Evolutionary conservation across 1,140 invertebrate species (phyloP).

Genomic region (Heliconius hermathena): DNA sequence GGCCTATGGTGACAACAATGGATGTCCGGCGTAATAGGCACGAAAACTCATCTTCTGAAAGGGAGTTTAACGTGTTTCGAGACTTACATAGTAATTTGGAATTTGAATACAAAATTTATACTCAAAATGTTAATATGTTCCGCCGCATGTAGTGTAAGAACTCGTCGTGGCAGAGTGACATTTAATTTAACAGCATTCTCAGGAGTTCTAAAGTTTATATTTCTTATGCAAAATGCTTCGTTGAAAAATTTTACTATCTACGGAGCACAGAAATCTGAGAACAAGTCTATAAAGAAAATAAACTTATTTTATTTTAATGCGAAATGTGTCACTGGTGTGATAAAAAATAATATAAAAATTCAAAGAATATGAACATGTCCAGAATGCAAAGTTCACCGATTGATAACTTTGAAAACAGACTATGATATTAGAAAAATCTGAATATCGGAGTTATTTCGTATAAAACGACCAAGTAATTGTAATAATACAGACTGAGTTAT

Average conservation of each 20-base stretch:
- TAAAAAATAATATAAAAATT: no score
- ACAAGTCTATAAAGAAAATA: background rate
- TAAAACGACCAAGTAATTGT: no score
- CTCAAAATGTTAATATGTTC: conserved; percentile 1
- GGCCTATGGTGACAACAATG: background rate
- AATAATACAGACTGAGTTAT: no score
- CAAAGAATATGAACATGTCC: no score
- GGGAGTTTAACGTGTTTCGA: background rate
- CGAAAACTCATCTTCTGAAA: background rate
- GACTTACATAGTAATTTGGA: background rate
- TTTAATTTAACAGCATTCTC: conserved; percentile 2
- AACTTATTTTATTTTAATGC: background rate
- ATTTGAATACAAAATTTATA: background rate
- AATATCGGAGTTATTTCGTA: no score
- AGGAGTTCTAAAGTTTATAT: background rate
- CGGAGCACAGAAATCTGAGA: background rate
- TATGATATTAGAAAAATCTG: no score
- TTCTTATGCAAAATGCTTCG: background rate
- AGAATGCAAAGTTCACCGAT: no score
- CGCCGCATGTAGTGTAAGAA: background rate
- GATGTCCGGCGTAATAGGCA: background rate
- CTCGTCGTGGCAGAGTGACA: background rate
- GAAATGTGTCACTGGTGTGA: no score
- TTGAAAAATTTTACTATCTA: background rate
- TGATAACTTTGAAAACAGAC: no score